phyloP scores from a whole-genome alignment of 2,888 invertebrate genomes.

The Petrophora chlorosata region DNA sequence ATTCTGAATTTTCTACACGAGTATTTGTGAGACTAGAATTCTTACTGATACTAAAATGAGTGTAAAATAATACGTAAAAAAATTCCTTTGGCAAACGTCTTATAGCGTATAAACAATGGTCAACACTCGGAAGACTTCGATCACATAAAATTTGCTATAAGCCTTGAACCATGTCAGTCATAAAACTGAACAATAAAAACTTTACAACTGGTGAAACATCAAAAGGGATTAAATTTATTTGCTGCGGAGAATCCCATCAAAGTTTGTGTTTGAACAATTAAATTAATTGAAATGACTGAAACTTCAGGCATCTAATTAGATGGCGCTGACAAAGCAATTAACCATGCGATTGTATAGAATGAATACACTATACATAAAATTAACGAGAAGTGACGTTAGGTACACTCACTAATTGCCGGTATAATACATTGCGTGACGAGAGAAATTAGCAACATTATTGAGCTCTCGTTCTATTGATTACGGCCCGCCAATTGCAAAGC shows the following conservation, averaged over 20 bases:
- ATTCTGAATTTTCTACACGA: no score
- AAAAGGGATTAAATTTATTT: constrained; percentile 55
- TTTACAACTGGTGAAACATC: constrained; percentile 60
- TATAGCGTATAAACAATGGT: constrained; percentile 33
- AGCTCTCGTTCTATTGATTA: constrained; percentile 53
- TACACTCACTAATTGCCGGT: constrained; percentile 43
- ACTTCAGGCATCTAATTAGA: constrained; percentile 12
- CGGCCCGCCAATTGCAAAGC: constrained; percentile 47
- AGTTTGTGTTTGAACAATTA: constrained; percentile 43
- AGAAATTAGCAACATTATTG: constrained; percentile 59
- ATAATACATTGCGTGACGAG: constrained; percentile 52
- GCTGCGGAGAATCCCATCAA: constrained; percentile 41
- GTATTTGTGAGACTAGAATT: no score
- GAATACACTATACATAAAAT: constrained; percentile 17
- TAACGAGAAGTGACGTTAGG: constrained; percentile 20
- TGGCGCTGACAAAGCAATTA: constrained; percentile 13
- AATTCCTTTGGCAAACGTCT: neutral
- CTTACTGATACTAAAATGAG: no score
- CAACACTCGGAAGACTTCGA: constrained; percentile 47
- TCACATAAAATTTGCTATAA: constrained; percentile 58
- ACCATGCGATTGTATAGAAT: constrained; percentile 7
- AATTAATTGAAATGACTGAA: constrained; percentile 30
- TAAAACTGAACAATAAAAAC: constrained; percentile 58
- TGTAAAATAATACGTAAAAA: no score
- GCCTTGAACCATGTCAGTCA: constrained; percentile 46